A percentile compares a stretch with the other conserved stretches of the same genome.
Evolutionary conservation across 2,113 vertebrate genomes (phyloP).

Genomic region (Nymphicus hollandicus): DNA sequence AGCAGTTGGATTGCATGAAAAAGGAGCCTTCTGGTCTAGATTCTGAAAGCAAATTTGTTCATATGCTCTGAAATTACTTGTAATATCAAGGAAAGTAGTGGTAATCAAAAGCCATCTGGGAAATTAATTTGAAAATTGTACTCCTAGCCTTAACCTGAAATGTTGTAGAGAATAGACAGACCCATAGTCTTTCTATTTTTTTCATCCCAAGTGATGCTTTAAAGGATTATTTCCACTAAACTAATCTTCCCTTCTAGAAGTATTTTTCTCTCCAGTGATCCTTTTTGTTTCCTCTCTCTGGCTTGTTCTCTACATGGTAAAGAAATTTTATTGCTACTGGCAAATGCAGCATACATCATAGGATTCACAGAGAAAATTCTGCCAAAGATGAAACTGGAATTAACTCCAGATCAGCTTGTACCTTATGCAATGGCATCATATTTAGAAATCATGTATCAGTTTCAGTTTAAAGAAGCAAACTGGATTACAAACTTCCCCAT

Average conservation of each 20-base stretch:
- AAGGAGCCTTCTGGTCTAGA: not conserved
- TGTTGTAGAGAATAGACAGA: not conserved
- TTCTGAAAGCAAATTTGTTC: not conserved
- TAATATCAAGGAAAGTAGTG: not conserved
- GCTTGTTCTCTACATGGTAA: not conserved
- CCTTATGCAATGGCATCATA: not conserved
- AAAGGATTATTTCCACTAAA: not conserved
- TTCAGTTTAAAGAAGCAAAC: constrained; percentile 1
- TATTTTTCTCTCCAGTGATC: not conserved
- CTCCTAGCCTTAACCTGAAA: not conserved
- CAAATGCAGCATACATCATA: not conserved
- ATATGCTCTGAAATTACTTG: not conserved
- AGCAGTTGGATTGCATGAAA: not conserved
- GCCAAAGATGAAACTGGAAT: not conserved
- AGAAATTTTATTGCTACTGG: not conserved
- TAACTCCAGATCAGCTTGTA: not conserved
- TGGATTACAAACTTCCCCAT: not conserved
- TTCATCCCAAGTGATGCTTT: not conserved
- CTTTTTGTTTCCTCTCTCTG: not conserved
- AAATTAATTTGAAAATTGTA: not conserved
- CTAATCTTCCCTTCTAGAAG: not conserved
- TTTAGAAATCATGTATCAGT: not conserved
- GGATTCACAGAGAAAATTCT: not conserved
- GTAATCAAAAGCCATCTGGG: not conserved
- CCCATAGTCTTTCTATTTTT: not conserved